Evolutionary conservation across 2,888 invertebrate species (phyloP), one percentile per base, ranked within the genome.

Genomic region (Heliconius sara): DNA sequence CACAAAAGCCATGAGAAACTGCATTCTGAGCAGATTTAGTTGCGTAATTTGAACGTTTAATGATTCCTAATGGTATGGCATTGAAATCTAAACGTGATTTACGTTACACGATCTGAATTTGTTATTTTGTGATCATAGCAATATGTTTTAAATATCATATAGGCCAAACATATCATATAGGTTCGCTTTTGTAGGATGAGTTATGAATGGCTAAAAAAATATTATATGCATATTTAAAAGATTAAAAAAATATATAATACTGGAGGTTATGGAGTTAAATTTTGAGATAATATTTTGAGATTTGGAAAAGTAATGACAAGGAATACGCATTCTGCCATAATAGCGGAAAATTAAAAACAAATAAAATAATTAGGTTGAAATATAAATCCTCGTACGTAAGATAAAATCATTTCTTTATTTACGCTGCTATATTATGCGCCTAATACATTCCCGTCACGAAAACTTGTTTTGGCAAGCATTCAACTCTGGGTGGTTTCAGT

Each of bases 401-500:
- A 73, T 73, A 34, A 73, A n/a, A 73, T 57, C 9, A 57, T 34
- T 57, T 34, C 57, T 73, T 57, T 73, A 73, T 73, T 73, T 57
- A 73, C 25, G 52, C 19, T 7, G 7, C 19, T 66, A 73, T 78
- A 70, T 77, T 74, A 71, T 71, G 57, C 22, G 67, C 30, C 43
- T 72, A 47, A 66, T 63, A 68, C 83, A 85, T 88, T 87, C 87
- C 85, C 86, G 85, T 89, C 87, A 87, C 89, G 88, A 87, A 84
- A 82, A 87, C 86, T 87, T 85, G 86, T 89, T 84, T 89, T 92
- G 93, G 93, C 90, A 83, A 52, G 57, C 76, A 66, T 86, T 92
- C 93, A 93, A 89, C 81, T 85, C 72, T 82, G 87, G 89, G 90
- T 89, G 86, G 89, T 88, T 91, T 90, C 90, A 88, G 85, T 86